Conservation (phyloP, 2,797 vertebrate species). For the Tapirus indicus region DNA sequence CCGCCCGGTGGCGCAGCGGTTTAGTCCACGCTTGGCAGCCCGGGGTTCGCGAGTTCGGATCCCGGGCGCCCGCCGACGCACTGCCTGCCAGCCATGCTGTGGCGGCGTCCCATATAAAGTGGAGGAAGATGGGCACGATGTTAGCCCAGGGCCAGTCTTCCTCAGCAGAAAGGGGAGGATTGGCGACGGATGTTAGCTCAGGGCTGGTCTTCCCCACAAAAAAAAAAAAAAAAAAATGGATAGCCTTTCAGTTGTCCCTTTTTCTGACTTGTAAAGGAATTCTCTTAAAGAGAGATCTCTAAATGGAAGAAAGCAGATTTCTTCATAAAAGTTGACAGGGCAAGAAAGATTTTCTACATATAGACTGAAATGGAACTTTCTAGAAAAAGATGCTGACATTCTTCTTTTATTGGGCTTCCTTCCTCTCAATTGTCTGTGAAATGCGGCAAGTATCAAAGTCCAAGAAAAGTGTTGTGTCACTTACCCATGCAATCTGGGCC, state of each 20-base stretch:
- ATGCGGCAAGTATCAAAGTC: neutral
- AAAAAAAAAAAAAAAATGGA: no score
- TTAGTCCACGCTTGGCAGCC: no score
- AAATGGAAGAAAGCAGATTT: neutral
- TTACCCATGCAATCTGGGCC: slow-evolving; percentile 94
- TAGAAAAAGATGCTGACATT: neutral
- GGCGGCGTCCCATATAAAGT: no score
- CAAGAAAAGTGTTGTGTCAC: slow-evolving; percentile 34
- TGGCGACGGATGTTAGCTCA: no score
- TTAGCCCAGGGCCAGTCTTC: no score
- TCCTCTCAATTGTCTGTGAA: neutral
- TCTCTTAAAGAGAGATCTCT: neutral
- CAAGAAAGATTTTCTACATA: neutral
- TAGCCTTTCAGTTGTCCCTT: neutral
- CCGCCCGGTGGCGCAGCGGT: no score
- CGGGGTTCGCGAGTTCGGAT: no score
- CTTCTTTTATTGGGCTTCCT: neutral
- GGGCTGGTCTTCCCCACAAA: no score
- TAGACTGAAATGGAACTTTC: neutral
- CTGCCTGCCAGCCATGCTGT: no score
- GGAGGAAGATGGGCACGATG: no score
- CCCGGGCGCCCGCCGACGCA: no score
- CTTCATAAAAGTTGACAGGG: slow-evolving; percentile 2
- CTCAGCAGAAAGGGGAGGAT: no score
- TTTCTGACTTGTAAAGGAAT: slow-evolving; percentile 21